Evolutionary conservation across 2,888 invertebrate species (phyloP), one percentile per base, ranked within the genome.

Genomic region (Meghimatium bilineatum): DNA sequence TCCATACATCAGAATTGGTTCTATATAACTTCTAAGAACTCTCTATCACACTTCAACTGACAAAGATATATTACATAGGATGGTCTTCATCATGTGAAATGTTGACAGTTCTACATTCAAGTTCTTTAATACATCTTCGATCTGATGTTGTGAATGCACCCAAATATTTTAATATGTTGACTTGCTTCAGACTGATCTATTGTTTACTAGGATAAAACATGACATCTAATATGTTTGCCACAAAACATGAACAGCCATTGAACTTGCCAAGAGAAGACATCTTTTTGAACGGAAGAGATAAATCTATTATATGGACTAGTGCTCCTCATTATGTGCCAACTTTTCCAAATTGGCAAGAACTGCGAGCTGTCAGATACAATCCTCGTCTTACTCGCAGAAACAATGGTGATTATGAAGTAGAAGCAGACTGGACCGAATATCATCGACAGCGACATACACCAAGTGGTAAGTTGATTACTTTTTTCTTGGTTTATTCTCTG

Each of bases 401-500:
- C 83, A 90, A 89, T 14, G 90, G 88, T 17, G 90, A 90, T 69
- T 88, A 90, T 79, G 89, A 90, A 76, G 90, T 89, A 14, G 91
- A 91, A 74, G 90, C 91, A 34, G 87, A 91, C 56, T 92, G 89
- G 87, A 90, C 91, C 6, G 82, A 86, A 20, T 92, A 91, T 81
- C 89, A 89, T 86, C 85, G 89, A 66, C 88, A 90, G 79, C 83
- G 91, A 74, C 91, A 92, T 84, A 89, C 90, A 8, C 91, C 92
- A 0, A 88, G 88, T 76, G 91, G 92, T 92, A 85, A 84, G 80
- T 77, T 67, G 10, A 6, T 38, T 66, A 3, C 29, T 14, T 26
- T 26, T 77, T 2, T 52, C 44, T 44, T 44, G 44, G 5, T 44
- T 44, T 12, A 44, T 5, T 44, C 44, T 44, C 44, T 44, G n/a